These are phyloP conservation scores for Vicugna pacos DNA, from an alignment of 2,113 vertebrate species.

Conservation along the genomic window DNA sequence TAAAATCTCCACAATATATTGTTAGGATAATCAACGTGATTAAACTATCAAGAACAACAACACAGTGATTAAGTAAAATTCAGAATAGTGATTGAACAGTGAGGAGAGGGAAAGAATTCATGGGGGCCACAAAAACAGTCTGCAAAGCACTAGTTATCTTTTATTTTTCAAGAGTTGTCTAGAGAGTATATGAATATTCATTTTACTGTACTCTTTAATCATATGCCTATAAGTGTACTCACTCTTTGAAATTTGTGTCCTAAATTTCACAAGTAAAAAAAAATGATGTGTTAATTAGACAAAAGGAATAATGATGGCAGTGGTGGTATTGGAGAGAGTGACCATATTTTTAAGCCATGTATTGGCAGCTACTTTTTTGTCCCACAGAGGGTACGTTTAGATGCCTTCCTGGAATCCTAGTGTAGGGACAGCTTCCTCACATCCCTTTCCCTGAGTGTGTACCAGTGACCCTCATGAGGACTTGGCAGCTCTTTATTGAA, in stretches of 20 bases:
- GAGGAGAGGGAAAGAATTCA: not conserved
- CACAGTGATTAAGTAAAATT: not conserved
- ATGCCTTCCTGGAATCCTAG: too few species aligned
- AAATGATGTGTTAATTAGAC: not conserved
- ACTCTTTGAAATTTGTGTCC: not conserved
- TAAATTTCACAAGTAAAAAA: not conserved
- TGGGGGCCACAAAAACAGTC: rapidly evolving
- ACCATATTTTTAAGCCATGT: not conserved
- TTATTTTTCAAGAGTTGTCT: not conserved
- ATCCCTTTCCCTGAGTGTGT: not conserved
- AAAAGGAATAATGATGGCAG: rapidly evolving
- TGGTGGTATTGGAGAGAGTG: not conserved
- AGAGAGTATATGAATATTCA: not conserved
- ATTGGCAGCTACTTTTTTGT: not conserved
- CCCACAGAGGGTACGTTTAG: not conserved
- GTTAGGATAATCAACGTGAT: not conserved
- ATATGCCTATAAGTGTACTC: not conserved
- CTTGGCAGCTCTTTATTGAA: not conserved
- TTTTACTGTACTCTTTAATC: not conserved
- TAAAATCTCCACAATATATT: not conserved
- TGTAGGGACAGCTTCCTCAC: not conserved
- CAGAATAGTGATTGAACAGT: not conserved
- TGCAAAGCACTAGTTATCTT: not conserved
- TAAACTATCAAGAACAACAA: not conserved
- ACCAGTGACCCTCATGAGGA: not conserved